Evolutionary conservation across 64 coral and sea anemone species (phyloP), one percentile per base, ranked within the genome.

Genomic region (Exaiptasia diaphana): DNA sequence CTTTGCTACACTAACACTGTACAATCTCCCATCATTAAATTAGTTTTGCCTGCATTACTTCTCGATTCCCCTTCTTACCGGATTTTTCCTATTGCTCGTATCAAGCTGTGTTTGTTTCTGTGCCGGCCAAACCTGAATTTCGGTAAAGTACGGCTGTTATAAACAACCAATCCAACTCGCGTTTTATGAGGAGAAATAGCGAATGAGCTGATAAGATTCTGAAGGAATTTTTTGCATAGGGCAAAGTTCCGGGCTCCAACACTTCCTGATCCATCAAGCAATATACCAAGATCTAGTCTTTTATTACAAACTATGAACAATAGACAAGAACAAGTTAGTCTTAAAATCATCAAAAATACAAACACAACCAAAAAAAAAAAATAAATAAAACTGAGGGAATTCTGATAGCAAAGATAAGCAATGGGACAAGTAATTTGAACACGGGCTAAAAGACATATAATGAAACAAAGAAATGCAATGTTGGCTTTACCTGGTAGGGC

Each of bases 251-350:
- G 79, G 35, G 76, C 82, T 26, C 86, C 79, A 41, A 94, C 87
- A 64, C 91, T 89, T 45, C 91, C 86, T 15, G 91, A 94, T 3
- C 85, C 86, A 38, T 94, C 91, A 18, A 94, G 74, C 39, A 94
- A 45, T 41, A 94, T 64, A 22, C 86, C 91, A 25, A 94, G 80
- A 38, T 94, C 91, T 6, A 94, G 38, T 27, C 72, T 78, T 20
- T 42, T 53, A 15, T 45, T 68, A 73, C 85, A 94, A 21, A 94
- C 91, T 94, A 55, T 9, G n/a, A n/a, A n/a, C n/a, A 57, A 42
- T 32, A 60, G 29, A 18, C 31, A 78, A 68, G 12, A 68, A 68
- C 30, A 67, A n/a, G 65, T 27, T 1, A 10, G 25, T 18, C 5
- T 48, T 4, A 25, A 24, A 76, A 3, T 4, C 33, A 3, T 41